Conservation (phyloP, 2,797 vertebrate species). For the Masticophis lateralis region DNA sequence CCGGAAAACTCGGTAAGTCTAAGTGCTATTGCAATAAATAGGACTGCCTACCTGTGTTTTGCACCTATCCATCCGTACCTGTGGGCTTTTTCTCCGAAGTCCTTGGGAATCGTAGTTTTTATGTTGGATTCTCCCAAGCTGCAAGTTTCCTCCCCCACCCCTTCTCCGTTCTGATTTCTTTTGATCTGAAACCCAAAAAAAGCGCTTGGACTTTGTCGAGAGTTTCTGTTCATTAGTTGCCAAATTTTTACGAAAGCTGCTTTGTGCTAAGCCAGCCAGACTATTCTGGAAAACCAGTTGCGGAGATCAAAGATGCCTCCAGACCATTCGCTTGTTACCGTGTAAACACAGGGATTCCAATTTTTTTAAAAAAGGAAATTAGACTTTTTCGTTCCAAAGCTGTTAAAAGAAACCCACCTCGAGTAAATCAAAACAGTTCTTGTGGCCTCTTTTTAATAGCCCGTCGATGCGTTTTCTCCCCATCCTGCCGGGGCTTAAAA, state of each 20-base stretch:
- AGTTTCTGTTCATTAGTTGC: slow-evolving; percentile 54
- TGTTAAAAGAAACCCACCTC: slow-evolving; percentile 51
- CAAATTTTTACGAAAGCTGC: slow-evolving; percentile 52
- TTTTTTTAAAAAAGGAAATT: slow-evolving; percentile 21
- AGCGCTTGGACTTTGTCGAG: background rate
- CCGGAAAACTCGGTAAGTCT: no score
- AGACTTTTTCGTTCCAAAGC: slow-evolving; percentile 60
- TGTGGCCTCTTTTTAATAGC: slow-evolving; percentile 76
- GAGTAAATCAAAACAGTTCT: slow-evolving; percentile 68
- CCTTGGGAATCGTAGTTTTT: background rate
- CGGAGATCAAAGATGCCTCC: slow-evolving; percentile 46
- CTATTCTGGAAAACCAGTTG: slow-evolving; percentile 55
- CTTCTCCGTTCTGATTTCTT: slow-evolving; percentile 26
- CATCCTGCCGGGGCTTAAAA: background rate
- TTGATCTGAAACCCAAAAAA: slow-evolving; percentile 34
- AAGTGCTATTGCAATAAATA: no score
- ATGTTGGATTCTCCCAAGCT: background rate
- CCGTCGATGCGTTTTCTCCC: slow-evolving; percentile 54
- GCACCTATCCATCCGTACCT: no score
- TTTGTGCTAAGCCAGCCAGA: slow-evolving; percentile 26
- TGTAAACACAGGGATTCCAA: slow-evolving; percentile 48
- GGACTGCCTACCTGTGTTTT: background rate
- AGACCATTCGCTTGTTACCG: slow-evolving; percentile 32
- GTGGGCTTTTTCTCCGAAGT: background rate
- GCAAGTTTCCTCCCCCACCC: rapidly evolving